A percentile compares a stretch with the other conserved stretches of the same genome.
These are phyloP conservation scores for Steinernema khuongi DNA, from an alignment of 1,140 invertebrate species.

Conservation along the genomic window DNA sequence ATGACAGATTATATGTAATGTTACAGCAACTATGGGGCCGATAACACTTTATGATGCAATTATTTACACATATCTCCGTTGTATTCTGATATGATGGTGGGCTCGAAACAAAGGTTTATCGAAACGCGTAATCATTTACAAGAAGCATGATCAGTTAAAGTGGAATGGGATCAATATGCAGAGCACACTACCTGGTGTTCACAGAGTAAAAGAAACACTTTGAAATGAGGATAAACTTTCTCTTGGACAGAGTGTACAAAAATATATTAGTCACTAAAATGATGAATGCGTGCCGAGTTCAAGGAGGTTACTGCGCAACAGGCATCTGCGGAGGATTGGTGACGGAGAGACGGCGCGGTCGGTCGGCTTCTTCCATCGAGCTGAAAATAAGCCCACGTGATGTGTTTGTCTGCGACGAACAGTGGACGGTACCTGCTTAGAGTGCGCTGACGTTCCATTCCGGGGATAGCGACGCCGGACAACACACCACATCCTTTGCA, in stretches of 20 bases:
- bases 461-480: constrained; percentile 56
- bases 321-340: constrained; percentile 40
- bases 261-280: neutral
- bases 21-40: too few relatives aligned
- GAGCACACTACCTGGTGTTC: constrained; percentile 8
- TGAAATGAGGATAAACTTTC: neutral
- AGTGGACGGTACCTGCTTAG: constrained; percentile 41
- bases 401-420: neutral
- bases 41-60: too few relatives aligned
- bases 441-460: constrained; percentile 58
- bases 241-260: neutral
- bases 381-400: constrained; percentile 39
- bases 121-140: neutral
- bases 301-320: constrained; percentile 1
- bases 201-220: neutral
- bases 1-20: too few relatives aligned
- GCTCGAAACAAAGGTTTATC: neutral
- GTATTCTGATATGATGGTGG: neutral
- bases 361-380: constrained; percentile 58
- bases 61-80: too few relatives aligned
- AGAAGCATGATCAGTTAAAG: constrained; percentile 3
- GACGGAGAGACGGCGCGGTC: constrained; percentile 54
- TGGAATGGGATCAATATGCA: constrained; percentile 13
- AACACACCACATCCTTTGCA: constrained; percentile 58
- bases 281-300: neutral